A percentile compares a stretch with the other conserved stretches of the same genome.
Conservation (phyloP, 2,113 vertebrate genomes). For the Podarcis muralis region DNA sequence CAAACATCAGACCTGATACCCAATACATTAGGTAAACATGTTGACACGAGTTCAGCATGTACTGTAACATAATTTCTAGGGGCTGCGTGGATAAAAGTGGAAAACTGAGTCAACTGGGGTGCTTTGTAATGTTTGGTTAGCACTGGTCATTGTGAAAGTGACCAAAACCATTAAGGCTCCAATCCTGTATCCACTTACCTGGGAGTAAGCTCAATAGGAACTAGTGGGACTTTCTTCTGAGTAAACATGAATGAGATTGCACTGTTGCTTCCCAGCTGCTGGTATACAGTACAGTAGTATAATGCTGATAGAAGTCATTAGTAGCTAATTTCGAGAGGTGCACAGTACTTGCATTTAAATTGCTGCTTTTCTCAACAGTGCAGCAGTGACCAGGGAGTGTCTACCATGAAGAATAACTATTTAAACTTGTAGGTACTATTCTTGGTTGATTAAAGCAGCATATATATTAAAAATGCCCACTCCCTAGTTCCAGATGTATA, state of each 20-base stretch:
- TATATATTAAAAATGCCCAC: neutral
- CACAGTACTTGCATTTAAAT: too few species aligned
- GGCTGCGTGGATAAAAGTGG: conserved; percentile 2
- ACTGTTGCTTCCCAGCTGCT: too few species aligned
- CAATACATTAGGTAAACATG: conserved; percentile 50
- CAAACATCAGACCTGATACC: conserved; percentile 39
- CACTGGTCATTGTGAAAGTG: neutral
- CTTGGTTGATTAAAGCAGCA: neutral
- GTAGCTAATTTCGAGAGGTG: too few species aligned
- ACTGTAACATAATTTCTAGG: conserved; percentile 52
- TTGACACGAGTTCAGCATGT: conserved; percentile 53
- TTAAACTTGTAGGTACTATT: neutral
- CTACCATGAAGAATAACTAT: too few species aligned
- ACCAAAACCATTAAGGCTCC: neutral
- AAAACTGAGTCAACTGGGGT: neutral
- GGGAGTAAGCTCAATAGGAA: too few species aligned
- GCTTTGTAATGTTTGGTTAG: neutral
- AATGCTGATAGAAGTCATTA: too few species aligned
- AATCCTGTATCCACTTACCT: too few species aligned
- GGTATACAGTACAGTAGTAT: too few species aligned
- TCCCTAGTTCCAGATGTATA: neutral
- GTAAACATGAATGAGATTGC: neutral
- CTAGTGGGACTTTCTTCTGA: neutral
- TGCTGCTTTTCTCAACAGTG: too few species aligned
- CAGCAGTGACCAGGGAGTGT: too few species aligned